Evolutionary conservation across 2,113 vertebrate species (phyloP).

Genomic region (Phrynosoma platyrhinos): DNA sequence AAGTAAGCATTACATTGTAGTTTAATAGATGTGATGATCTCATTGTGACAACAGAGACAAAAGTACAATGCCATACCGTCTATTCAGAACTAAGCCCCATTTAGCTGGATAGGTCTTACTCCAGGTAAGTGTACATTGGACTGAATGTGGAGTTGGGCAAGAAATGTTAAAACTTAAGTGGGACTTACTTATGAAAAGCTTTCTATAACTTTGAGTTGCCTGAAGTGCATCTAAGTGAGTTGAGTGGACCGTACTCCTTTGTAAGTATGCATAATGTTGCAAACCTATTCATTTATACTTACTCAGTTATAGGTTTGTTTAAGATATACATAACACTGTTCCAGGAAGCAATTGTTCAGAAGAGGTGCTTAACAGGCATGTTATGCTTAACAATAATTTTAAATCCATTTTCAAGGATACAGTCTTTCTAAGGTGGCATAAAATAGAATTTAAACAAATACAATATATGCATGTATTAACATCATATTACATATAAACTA

Average conservation of each 20-base stretch:
- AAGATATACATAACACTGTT: background rate
- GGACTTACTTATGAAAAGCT: background rate
- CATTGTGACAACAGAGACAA: slow-evolving; percentile 42
- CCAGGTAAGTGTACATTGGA: background rate
- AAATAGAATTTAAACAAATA: too few species aligned
- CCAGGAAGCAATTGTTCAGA: background rate
- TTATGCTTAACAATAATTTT: too few species aligned
- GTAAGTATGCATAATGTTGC: background rate
- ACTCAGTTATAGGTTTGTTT: background rate
- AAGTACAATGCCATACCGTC: background rate
- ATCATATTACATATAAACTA: too few species aligned
- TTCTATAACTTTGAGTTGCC: background rate
- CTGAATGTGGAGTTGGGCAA: slow-evolving; percentile 44
- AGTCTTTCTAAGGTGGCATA: too few species aligned
- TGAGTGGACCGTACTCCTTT: background rate
- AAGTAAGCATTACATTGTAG: slow-evolving; percentile 47
- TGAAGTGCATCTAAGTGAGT: background rate
- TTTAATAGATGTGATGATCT: slow-evolving; percentile 51
- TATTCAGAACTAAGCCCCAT: background rate
- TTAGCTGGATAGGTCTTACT: background rate
- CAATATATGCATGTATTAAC: too few species aligned
- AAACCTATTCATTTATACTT: background rate
- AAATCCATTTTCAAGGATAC: too few species aligned
- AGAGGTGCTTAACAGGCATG: background rate
- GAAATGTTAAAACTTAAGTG: slow-evolving; percentile 52